These are phyloP conservation scores for Xiphophorus maculatus DNA, from an alignment of 2,113 vertebrate genomes.

Conservation along the genomic window DNA sequence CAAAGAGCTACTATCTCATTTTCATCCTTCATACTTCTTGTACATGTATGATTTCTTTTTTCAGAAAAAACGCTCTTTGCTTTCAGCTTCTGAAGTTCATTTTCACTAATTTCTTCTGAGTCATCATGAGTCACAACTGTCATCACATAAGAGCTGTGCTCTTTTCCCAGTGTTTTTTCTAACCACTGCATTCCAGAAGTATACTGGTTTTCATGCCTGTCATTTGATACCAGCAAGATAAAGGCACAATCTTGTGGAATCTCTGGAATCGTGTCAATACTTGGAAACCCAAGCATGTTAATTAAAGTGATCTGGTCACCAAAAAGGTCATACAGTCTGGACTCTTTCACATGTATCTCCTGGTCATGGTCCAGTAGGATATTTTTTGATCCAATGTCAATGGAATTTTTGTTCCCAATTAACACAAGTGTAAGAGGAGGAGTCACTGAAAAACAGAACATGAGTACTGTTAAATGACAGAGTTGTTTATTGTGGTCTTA, in stretches of 20 bases:
- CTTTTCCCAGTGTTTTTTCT: constrained; percentile 26
- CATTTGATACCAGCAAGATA: constrained; percentile 40
- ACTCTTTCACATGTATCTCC: neutral
- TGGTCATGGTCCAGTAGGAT: constrained; percentile 9
- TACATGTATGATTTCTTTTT: constrained; percentile 30
- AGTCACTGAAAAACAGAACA: constrained; percentile 23
- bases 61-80: constrained; percentile 14
- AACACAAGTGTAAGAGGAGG: constrained; percentile 30
- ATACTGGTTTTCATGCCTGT: constrained; percentile 18
- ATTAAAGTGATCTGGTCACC: constrained; percentile 24
- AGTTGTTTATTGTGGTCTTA: no score
- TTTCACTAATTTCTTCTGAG: constrained; percentile 22
- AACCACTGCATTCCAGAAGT: constrained; percentile 23
- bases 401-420: constrained; percentile 27
- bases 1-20: constrained; percentile 11
- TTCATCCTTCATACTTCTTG: constrained; percentile 33
- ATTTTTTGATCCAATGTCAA: constrained; percentile 34
- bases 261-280: neutral
- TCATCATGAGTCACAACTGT: constrained; percentile 34
- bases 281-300: constrained; percentile 34
- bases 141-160: constrained; percentile 14
- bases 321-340: constrained; percentile 32
- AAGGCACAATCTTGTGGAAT: constrained; percentile 6
- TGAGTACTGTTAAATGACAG: no score
- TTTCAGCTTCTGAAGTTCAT: constrained; percentile 24